Base-by-base conservation (phyloP, 1,140 invertebrate genomes). In the Anoplolepis gracilipes region DNA sequence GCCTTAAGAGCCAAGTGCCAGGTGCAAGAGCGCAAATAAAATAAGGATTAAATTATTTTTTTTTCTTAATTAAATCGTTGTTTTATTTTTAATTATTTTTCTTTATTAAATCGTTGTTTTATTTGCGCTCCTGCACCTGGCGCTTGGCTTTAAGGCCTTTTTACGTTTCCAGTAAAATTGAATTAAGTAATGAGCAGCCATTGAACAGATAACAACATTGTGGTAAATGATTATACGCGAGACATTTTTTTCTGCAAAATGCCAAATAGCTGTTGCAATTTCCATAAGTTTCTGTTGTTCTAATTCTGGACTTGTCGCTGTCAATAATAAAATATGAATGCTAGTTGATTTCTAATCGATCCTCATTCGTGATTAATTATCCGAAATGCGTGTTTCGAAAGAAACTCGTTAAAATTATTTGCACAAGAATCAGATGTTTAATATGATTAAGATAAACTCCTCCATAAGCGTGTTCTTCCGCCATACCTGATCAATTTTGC, bases 271-370 rank as follows among this genome's bases (percentile, higher is more conserved):
- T n/a, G 33, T 25, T 25, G 0, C 73, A 25, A 59, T 28, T 22
- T 1, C 8, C 22, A 13, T 76, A 61, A 76, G 8, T 49, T 73
- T 22, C 5, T 19, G 25, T 13, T n/a, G n/a, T 19, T 1, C 36
- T 10, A 42, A 19, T 49, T 4, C 36, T 61, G 25, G 8, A 11
- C 22, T 46, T 36, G 33, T 36, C 33, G 1, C n/a, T 19, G n/a
- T 77, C 53, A 42, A 11, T 42, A 76, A 62, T 84, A 84, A 84
- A 73, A 36, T 81, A 72, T 59, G 2, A 30, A 28, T 67, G 30
- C 42, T 19, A 64, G 42, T 59, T 85, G 64, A 62, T 33, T 78
- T 78, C 46, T 85, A 62, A 72, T 85, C 78, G 78, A 85, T 42
- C 42, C 65, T 25, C 5, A 70, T 70, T 16, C 25, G 46, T 39